These are phyloP conservation scores for Nothoprocta pentlandii DNA, from an alignment of 2,113 vertebrate genomes.

Conservation along the genomic window DNA sequence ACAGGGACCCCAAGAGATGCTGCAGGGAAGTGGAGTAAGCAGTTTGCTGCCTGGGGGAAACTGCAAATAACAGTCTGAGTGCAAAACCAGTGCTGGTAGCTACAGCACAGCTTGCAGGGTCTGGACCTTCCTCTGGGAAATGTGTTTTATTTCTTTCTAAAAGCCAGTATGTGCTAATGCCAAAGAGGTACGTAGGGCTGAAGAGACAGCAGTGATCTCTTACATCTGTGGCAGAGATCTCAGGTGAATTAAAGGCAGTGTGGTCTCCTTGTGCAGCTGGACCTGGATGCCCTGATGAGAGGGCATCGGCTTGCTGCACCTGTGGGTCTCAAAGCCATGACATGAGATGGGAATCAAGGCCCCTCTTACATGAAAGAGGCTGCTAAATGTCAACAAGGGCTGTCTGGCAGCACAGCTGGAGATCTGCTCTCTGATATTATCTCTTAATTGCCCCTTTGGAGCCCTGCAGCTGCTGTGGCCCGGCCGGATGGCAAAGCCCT, in stretches of 20 bases:
- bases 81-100: background rate
- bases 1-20: background rate
- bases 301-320: rapidly evolving
- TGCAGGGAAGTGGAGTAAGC: background rate
- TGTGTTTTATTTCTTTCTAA: background rate
- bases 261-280: background rate
- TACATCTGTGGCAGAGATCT: background rate
- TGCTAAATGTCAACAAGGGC: background rate
- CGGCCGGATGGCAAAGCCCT: background rate
- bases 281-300: background rate
- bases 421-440: background rate
- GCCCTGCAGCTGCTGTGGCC: background rate
- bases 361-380: background rate
- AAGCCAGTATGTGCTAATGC: rapidly evolving
- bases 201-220: background rate
- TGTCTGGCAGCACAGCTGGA: background rate
- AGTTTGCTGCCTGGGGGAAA: background rate
- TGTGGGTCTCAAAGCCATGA: background rate
- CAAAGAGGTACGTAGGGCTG: background rate
- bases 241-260: background rate
- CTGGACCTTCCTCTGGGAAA: background rate
- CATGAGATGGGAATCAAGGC: background rate
- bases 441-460: background rate
- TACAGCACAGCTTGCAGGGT: rapidly evolving
- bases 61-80: slow-evolving; percentile 51